Conservation (phyloP, 2,797 vertebrate species). For the Sciurus vulgaris region DNA sequence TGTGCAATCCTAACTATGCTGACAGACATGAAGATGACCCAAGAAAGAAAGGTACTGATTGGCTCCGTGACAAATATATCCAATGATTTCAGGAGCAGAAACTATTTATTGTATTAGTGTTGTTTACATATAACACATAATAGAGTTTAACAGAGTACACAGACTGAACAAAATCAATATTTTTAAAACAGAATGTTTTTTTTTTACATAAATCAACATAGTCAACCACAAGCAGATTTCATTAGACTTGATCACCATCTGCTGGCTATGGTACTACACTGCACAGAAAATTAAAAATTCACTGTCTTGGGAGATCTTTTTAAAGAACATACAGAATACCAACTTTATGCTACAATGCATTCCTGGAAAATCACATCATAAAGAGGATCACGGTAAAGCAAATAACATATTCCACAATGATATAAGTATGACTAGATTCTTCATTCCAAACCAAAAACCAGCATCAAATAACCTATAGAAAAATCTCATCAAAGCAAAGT, state of each 20-base stretch:
- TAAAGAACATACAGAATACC: conserved; percentile 55
- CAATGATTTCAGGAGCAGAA: neutral
- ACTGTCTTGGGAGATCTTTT: neutral
- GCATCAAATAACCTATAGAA: conserved; percentile 64
- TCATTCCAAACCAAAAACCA: conserved; percentile 63
- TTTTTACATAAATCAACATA: neutral
- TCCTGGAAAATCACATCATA: conserved; percentile 71
- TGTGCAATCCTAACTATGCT: neutral
- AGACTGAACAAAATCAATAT: conserved; percentile 18
- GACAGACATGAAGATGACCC: neutral
- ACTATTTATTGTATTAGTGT: neutral
- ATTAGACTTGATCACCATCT: conserved; percentile 85
- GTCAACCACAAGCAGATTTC: neutral
- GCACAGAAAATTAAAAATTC: conserved; percentile 65
- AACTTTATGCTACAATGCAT: conserved; percentile 61
- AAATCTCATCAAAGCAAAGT: conserved; percentile 69
- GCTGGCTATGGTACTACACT: conserved; percentile 78
- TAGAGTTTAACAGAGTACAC: neutral
- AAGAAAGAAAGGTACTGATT: neutral
- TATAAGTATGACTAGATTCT: conserved; percentile 58
- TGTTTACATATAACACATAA: neutral
- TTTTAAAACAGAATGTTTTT: neutral
- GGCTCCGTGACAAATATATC: neutral
- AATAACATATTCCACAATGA: conserved; percentile 65
- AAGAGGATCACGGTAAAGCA: conserved; percentile 64